These are phyloP conservation scores for Liasis olivaceus DNA, from an alignment of 2,797 vertebrate species.

Conservation along the genomic window DNA sequence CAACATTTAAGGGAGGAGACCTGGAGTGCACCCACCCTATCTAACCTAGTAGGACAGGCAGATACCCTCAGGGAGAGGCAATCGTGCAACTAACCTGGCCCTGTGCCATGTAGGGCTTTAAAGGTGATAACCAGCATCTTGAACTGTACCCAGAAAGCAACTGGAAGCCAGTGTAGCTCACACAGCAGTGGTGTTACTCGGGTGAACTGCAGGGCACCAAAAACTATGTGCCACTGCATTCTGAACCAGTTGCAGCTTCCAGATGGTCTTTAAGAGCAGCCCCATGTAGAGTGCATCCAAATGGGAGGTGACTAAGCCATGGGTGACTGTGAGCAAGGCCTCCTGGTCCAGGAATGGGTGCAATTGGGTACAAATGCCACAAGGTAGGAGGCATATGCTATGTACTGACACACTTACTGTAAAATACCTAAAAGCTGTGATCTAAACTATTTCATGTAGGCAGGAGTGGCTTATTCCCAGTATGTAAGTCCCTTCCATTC, in stretches of 20 bases:
- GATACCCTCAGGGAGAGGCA: background rate
- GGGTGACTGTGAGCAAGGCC: background rate
- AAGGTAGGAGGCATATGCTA: background rate
- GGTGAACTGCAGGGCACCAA: background rate
- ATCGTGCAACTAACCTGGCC: background rate
- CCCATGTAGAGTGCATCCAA: background rate
- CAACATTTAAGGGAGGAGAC: too few relatives aligned
- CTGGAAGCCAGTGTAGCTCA: background rate
- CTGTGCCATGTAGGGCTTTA: background rate
- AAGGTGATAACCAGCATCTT: background rate
- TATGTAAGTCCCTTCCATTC: background rate
- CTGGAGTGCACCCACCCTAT: too few relatives aligned
- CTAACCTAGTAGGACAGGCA: too few relatives aligned
- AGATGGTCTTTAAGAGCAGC: background rate
- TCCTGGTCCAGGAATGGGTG: background rate
- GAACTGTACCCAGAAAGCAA: background rate
- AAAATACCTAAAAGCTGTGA: background rate
- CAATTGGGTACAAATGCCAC: background rate
- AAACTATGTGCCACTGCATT: background rate
- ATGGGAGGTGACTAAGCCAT: background rate
- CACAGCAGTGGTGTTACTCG: background rate
- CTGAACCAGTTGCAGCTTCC: background rate
- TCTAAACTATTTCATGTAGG: background rate
- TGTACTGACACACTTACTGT: background rate
- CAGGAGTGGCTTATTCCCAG: slow-evolving; percentile 5